Base-by-base conservation (phyloP, 2,797 vertebrate species). In the Percopsis omiscomaycus region DNA sequence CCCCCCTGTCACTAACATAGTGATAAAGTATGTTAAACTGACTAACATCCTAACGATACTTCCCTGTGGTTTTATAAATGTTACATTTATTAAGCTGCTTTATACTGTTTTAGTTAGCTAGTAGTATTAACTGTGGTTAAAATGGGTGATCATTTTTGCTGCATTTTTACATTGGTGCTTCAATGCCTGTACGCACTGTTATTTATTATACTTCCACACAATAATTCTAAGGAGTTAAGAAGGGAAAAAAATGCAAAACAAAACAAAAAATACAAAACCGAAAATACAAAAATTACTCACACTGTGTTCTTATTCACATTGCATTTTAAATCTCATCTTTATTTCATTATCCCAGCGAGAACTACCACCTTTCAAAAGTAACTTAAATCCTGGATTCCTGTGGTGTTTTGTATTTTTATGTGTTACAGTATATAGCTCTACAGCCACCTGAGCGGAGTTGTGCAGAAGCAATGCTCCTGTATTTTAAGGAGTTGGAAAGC, bases 281-380 rank as follows among this genome's bases (percentile, higher is more conserved):
- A 46, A 78, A 77, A 59, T 13, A 1, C 63, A 75, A 73, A 79
- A 47, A 61, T 49, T 66, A 63, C 44, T 74, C 64, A 73, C 5
- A 51, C 3, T 51, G 10, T 15, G 22, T 51, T 51, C 55, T 71
- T 53, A 83, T 85, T 81, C 84, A 84, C 79, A 67, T 59, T 77
- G 80, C 78, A 76, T 84, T 82, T 86, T 84, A 65, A 62, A 61
- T 82, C 75, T 83, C 82, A 87, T 88, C 74, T 83, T 84, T 87
- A 82, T 88, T 89, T 88, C 74, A 89, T 89, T 82, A 78, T 80
- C 69, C 79, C 82, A 53, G 58, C 3, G 80, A 84, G 71, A 55
- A 64, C 75, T 76, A 66, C 58, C 61, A 30, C 58, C 63, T 78
- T 37, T 57, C 66, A 58, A 81, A 84, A 85, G 84, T 84, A 80